Evolutionary conservation across 2,888 invertebrate genomes (phyloP).

Genomic region (Hetaerina titia): DNA sequence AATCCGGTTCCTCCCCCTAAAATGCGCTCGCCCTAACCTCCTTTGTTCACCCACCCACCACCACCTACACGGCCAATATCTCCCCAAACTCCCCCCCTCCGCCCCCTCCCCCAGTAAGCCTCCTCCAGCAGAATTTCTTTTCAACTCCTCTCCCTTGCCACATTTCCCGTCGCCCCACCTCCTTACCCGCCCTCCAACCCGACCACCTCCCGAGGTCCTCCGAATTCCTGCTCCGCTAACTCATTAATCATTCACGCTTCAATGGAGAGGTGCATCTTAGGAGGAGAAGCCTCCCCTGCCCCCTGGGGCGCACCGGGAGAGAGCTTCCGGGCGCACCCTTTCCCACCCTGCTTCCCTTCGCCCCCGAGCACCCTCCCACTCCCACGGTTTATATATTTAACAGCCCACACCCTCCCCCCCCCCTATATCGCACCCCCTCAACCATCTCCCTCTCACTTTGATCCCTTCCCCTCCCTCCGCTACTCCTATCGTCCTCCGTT

Average conservation of each 20-base stretch:
- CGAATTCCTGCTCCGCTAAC: slow-evolving; percentile 4
- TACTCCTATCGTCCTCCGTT: not conserved
- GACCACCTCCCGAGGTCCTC: not conserved
- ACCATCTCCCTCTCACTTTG: not conserved
- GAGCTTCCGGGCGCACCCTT: not conserved
- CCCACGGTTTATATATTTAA: not conserved
- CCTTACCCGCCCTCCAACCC: not conserved
- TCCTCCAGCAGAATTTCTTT: not conserved
- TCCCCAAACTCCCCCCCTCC: not conserved
- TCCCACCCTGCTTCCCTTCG: not conserved
- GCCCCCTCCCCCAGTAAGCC: not conserved
- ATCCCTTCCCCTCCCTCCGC: not conserved
- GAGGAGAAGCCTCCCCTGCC: not conserved
- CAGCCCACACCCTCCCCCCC: not conserved
- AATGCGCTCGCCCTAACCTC: not conserved
- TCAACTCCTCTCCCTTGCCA: not conserved
- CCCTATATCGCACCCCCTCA: no score
- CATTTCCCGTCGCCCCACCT: not conserved
- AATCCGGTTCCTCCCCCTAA: no score
- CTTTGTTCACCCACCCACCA: not conserved
- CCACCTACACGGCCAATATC: not conserved
- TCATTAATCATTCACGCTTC: slow-evolving; percentile 48
- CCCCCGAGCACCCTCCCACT: not conserved
- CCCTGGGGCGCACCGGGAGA: not conserved
- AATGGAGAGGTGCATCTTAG: slow-evolving; percentile 19